Evolutionary conservation across 2,888 invertebrate species (phyloP).

Genomic region (Cataglyphis albicans): DNA sequence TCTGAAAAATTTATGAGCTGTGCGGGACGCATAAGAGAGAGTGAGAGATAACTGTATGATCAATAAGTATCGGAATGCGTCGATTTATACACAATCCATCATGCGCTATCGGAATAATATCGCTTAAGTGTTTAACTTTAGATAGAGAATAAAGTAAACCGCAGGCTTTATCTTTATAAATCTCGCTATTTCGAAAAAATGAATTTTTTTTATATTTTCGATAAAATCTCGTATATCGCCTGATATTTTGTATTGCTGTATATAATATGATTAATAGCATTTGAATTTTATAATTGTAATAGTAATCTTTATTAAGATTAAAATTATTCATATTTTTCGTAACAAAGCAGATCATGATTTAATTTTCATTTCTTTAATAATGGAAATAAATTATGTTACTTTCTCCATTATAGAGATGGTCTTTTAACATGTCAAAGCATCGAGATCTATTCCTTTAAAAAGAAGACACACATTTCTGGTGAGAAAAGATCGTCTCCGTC

Average conservation of each 20-base stretch:
- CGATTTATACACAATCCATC: slow-evolving; percentile 40
- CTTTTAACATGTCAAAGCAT: slow-evolving; percentile 3
- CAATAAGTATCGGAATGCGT: slow-evolving; percentile 56
- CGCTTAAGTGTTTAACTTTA: slow-evolving; percentile 16
- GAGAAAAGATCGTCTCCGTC: slow-evolving; percentile 49
- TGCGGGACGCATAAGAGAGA: slow-evolving; percentile 40
- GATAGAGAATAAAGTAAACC: not conserved
- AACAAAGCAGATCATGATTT: slow-evolving; percentile 6
- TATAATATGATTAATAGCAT: not conserved
- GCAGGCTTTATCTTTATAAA: not conserved
- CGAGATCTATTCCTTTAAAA: not conserved
- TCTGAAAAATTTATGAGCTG: slow-evolving; percentile 74
- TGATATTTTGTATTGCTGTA: not conserved
- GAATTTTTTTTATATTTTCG: not conserved
- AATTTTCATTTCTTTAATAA: not conserved
- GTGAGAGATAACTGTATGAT: slow-evolving; percentile 48
- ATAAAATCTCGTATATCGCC: not conserved
- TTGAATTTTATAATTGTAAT: not conserved
- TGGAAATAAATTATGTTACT: not conserved
- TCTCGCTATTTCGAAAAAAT: not conserved
- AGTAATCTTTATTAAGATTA: not conserved
- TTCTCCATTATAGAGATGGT: not conserved
- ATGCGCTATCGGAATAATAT: not conserved
- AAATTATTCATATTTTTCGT: not conserved
- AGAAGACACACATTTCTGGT: not conserved